Evolutionary conservation across 2,888 invertebrate species (phyloP).

Genomic region (Tromatobia lineatoria): DNA sequence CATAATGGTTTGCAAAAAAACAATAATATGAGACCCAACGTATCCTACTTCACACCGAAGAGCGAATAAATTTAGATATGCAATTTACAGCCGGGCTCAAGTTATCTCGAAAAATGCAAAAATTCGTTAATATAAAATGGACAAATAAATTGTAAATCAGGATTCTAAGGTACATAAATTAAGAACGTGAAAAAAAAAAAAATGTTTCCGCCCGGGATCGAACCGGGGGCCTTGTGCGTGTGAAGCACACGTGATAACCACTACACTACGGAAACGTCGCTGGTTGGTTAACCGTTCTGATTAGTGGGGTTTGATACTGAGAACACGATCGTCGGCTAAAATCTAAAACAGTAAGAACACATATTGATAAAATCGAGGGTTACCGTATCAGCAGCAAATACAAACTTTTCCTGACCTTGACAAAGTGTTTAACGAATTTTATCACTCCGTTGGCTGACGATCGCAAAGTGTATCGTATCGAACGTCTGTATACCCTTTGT

Average conservation of each 20-base stretch:
- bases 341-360: background rate
- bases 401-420: slow-evolving; percentile 50
- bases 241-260: slow-evolving; percentile 93
- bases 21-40: background rate
- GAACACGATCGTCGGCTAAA: background rate
- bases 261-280: slow-evolving; percentile 90
- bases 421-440: slow-evolving; percentile 59
- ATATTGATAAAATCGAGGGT: slow-evolving; percentile 19
- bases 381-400: slow-evolving; percentile 13
- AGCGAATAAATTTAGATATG: background rate
- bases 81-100: background rate
- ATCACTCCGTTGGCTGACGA: slow-evolving; percentile 39
- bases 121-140: background rate
- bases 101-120: background rate
- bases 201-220: slow-evolving; percentile 81
- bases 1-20: background rate
- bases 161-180: background rate
- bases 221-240: slow-evolving; percentile 88
- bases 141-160: background rate
- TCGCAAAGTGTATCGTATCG: slow-evolving; percentile 60
- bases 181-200: slow-evolving; percentile 43
- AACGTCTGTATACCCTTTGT: slow-evolving; percentile 60
- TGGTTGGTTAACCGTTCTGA: background rate
- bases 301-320: background rate
- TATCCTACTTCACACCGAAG: background rate